Base-by-base conservation (phyloP, 2,113 vertebrate genomes). In the Nycticebus coucang region DNA sequence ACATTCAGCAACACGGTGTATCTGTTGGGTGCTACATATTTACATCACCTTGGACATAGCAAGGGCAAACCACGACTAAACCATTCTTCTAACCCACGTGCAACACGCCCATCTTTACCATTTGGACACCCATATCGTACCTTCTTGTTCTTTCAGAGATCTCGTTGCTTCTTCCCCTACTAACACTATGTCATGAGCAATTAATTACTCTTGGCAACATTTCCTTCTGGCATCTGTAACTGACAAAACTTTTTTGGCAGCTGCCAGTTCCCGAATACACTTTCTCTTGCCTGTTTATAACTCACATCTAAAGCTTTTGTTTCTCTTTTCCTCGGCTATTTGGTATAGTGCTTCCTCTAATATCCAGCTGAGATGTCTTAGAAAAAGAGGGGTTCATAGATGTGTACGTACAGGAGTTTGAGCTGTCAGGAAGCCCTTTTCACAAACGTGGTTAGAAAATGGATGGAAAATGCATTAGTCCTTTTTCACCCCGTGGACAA, bases 1-100 rank as follows among this genome's bases (percentile, higher is more conserved):
- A 99, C 99, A 99, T 99, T 99, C 99, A 99, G 98, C 98, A 98
- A 90, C 96, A 97, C 3, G 87, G 80, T 64, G 77, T 55, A 55
- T 93, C 97, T 95, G 95, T 18, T 22, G 89, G 80, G 97, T 72
- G 93, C 95, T 87, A 88, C 89, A 0, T 97, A 95, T 97, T 95
- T 98, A 97, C 93, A 92, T 10, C 1, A 93, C 95, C 93, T 96
- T 82, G 78, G 94, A 97, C 13, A 96, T 87, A 96, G 96, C 98
- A 94, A 98, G 97, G 97, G 97, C 98, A 98, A 97, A 30, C 94
- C 87, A 96, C 71, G 81, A 95, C 95, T 96, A 94, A 71, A 74
- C 97, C 53, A 97, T 97, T 97, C 97, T 97, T 95, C 97, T 95
- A 90, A 97, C 97, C 91, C 97, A 97, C 95, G 11, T 98, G 89